Percentiles rank a stretch among this genome's conserved stretches.
These are phyloP conservation scores for Apogon talboti DNA, from an alignment of 2,797 vertebrate species.

Conservation along the genomic window DNA sequence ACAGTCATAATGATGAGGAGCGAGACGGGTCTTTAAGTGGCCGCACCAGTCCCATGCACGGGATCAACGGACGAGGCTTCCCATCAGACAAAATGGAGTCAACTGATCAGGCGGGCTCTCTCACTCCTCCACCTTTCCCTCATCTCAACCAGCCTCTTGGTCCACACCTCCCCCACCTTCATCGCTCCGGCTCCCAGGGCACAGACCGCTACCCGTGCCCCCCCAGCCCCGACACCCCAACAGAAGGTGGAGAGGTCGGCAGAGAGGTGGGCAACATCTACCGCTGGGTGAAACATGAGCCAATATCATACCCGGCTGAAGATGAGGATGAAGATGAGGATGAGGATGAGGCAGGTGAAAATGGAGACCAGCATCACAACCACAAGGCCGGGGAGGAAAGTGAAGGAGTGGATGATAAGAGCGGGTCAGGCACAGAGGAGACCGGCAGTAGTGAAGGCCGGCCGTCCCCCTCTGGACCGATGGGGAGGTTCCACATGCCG, in stretches of 20 bases:
- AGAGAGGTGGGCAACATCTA: conserved; percentile 87
- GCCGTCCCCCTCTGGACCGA: conserved; percentile 86
- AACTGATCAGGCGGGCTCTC: conserved; percentile 74
- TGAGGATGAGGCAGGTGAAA: conserved; percentile 87
- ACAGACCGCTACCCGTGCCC: conserved; percentile 81
- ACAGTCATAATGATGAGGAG: conserved; percentile 84
- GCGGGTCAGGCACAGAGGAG: conserved; percentile 95
- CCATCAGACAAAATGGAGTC: conserved; percentile 87
- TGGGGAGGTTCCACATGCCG: conserved; percentile 93
- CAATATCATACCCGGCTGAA: conserved; percentile 82
- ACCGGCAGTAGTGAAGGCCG: conserved; percentile 96
- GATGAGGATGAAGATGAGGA: conserved; percentile 93
- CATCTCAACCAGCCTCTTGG: conserved; percentile 84
- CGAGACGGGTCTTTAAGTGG: conserved; percentile 80
- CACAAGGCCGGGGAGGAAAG: conserved; percentile 83
- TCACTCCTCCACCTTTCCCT: conserved; percentile 80
- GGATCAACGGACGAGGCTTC: conserved; percentile 80
- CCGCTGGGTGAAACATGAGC: conserved; percentile 95
- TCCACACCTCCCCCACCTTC: conserved; percentile 84
- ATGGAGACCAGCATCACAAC: conserved; percentile 80
- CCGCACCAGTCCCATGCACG: conserved; percentile 85
- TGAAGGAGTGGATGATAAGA: conserved; percentile 89
- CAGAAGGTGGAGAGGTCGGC: conserved; percentile 73
- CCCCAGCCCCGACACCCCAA: conserved; percentile 79
- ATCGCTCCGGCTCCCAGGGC: conserved; percentile 78